Evolutionary conservation across 2,888 invertebrate species (phyloP).

Genomic region (Netelia virgata): DNA sequence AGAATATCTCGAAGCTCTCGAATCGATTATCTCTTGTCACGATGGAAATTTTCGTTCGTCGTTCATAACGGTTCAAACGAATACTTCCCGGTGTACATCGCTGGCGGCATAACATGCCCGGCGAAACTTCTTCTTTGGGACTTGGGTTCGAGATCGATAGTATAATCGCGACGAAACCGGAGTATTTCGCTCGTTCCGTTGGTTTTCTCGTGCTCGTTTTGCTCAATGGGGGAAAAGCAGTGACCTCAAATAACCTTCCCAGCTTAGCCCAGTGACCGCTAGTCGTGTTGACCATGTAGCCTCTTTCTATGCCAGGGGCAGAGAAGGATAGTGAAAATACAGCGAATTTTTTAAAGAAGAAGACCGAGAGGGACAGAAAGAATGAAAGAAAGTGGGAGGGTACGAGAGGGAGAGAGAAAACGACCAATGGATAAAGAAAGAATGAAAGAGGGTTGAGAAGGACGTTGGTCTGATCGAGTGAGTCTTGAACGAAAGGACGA

Average conservation of each 20-base stretch:
- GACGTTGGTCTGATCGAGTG: not conserved
- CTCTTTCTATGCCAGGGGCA: constrained; percentile 15
- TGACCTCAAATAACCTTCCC: constrained; percentile 57
- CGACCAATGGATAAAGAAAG: not conserved
- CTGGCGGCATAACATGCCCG: constrained; percentile 9
- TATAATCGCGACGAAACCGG: constrained; percentile 15
- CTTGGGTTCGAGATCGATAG: constrained; percentile 50
- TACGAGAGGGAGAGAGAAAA: constrained; percentile 1
- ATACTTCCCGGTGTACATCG: not conserved
- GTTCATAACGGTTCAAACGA: not conserved
- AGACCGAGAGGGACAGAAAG: constrained; percentile 10
- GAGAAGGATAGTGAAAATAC: not conserved
- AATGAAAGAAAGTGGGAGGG: not conserved
- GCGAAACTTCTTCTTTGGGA: constrained; percentile 34
- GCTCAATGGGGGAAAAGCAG: constrained; percentile 35
- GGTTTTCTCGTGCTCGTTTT: constrained; percentile 28
- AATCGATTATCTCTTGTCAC: constrained; percentile 35
- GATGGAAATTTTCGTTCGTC: not conserved
- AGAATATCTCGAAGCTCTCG: constrained; percentile 31
- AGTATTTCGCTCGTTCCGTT: constrained; percentile 27
- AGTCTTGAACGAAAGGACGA: constrained; percentile 29
- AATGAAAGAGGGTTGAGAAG: not conserved
- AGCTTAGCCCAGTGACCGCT: constrained; percentile 48
- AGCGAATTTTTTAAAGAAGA: constrained; percentile 4
- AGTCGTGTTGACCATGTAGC: constrained; percentile 44